Conservation (phyloP, 2,888 invertebrate species). For the Luffia ferchaultella region DNA sequence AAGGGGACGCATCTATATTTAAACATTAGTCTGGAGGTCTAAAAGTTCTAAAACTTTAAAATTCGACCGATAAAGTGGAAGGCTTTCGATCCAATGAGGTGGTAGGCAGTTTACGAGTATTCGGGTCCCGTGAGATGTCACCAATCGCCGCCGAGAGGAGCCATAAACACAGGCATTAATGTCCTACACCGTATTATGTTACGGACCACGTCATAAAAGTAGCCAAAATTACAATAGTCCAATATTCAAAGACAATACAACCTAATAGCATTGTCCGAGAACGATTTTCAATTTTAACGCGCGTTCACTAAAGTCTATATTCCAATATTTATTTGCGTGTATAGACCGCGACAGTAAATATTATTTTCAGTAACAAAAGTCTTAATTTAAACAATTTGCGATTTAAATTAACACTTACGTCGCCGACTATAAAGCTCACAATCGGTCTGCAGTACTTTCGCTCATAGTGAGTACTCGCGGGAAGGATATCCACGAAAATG, state of each 20-base stretch:
- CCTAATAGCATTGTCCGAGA: conserved; percentile 26
- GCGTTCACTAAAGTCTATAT: conserved; percentile 26
- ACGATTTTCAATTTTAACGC: conserved; percentile 24
- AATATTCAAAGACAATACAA: conserved; percentile 55
- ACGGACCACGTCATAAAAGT: conserved; percentile 40
- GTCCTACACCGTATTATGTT: conserved; percentile 5
- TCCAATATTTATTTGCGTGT: conserved; percentile 17
- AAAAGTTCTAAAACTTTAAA: too few species aligned
- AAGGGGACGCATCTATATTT: too few species aligned
- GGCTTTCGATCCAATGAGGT: not conserved
- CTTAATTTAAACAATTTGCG: conserved; percentile 27
- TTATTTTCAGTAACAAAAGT: conserved; percentile 57
- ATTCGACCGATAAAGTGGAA: too few species aligned
- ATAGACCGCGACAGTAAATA: conserved; percentile 38
- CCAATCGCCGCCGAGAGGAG: not conserved
- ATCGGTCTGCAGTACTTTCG: not conserved
- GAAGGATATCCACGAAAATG: conserved; percentile 65
- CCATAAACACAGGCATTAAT: not conserved
- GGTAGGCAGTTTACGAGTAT: not conserved
- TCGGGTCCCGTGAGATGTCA: not conserved
- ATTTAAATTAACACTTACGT: not conserved
- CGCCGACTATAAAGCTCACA: not conserved
- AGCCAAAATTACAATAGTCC: conserved; percentile 50
- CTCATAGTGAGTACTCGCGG: conserved; percentile 8
- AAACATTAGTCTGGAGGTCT: too few species aligned